Evolutionary conservation across 23 tunicate genomes (phyloP).

Genomic region (Diplosoma virens): DNA sequence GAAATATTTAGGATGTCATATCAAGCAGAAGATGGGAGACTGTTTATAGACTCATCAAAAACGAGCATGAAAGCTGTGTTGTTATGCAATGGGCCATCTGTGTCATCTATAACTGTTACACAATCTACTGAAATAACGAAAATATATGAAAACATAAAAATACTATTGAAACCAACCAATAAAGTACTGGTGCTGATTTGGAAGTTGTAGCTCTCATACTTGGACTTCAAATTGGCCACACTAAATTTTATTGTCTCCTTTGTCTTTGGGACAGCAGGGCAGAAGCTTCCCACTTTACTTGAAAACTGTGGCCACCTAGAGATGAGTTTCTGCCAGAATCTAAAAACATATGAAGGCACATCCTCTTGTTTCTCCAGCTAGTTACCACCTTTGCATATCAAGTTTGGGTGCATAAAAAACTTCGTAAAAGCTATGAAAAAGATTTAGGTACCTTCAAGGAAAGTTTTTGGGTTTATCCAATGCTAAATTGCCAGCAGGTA

Average conservation of each 20-base stretch:
- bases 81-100: not conserved
- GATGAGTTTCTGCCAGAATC: conserved; percentile 8
- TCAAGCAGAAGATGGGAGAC: conserved; percentile 13
- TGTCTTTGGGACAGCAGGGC: conserved; percentile 16
- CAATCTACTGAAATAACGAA: not conserved
- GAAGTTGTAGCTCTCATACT: conserved; percentile 20
- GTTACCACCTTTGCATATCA: conserved; percentile 20
- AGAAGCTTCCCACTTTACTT: not conserved
- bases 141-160: conserved; percentile 23
- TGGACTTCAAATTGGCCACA: conserved; percentile 19
- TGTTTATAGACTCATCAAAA: conserved; percentile 17
- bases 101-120: conserved; percentile 1
- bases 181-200: conserved; percentile 13
- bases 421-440: conserved; percentile 21
- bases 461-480: not conserved
- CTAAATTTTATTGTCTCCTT: not conserved
- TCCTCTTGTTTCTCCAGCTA: conserved; percentile 13
- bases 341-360: conserved; percentile 1
- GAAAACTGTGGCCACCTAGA: not conserved
- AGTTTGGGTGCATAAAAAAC: conserved; percentile 22
- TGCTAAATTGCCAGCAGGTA: conserved; percentile 13
- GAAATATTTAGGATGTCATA: not conserved
- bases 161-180: not conserved
- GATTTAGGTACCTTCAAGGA: conserved; percentile 21
- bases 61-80: conserved; percentile 32